Percentiles rank a stretch among this genome's conserved stretches.
These are phyloP conservation scores for Cirrhinus mrigala DNA, from an alignment of 2,797 vertebrate species.

Conservation along the genomic window DNA sequence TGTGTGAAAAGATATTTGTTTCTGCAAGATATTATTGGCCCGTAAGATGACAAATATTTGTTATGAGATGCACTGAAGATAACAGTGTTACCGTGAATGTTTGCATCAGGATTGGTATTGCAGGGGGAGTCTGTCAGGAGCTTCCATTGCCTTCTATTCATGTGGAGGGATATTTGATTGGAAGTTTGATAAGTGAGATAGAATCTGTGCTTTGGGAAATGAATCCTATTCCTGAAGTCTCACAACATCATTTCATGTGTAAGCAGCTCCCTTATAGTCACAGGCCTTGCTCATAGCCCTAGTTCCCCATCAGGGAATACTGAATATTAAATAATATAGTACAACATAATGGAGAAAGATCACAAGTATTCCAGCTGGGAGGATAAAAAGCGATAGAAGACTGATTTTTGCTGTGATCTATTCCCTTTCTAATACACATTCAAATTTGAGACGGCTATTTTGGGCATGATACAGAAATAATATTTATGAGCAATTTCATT, in stretches of 20 bases:
- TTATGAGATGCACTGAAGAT: slow-evolving; percentile 39
- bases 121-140: slow-evolving; percentile 9
- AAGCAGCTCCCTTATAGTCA: slow-evolving; percentile 50
- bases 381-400: background rate
- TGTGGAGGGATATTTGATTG: slow-evolving; percentile 65
- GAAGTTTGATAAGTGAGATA: slow-evolving; percentile 63
- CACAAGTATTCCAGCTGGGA: background rate
- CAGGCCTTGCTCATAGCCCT: background rate
- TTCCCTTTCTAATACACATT: background rate
- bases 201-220: slow-evolving; percentile 64
- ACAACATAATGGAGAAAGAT: slow-evolving; percentile 1
- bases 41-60: slow-evolving; percentile 35
- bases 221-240: slow-evolving; percentile 62
- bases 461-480: background rate
- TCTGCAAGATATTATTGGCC: slow-evolving; percentile 20
- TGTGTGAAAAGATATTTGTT: slow-evolving; percentile 42
- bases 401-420: background rate
- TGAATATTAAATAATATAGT: background rate
- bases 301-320: slow-evolving; percentile 8
- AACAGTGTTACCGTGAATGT: background rate
- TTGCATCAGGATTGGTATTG: slow-evolving; percentile 29
- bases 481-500: background rate
- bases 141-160: slow-evolving; percentile 45
- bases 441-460: background rate
- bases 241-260: slow-evolving; percentile 50